Percentiles rank a stretch among this genome's conserved stretches.
Evolutionary conservation across 2,797 vertebrate genomes (phyloP).

Genomic region (Amniataba percoides): DNA sequence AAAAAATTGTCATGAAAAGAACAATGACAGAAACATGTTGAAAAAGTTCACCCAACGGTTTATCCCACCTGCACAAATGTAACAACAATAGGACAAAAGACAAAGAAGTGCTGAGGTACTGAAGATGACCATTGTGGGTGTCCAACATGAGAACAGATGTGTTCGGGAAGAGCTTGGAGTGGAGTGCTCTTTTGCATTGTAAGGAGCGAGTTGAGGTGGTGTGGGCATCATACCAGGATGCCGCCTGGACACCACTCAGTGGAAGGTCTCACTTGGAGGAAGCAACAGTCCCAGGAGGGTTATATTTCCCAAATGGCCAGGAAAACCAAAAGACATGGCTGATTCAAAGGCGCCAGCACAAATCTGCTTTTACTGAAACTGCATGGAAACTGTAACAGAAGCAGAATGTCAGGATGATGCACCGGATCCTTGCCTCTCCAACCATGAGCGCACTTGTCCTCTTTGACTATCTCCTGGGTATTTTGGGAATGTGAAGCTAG

Average conservation of each 20-base stretch:
- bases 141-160: constrained; percentile 6
- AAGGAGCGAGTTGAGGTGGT: constrained; percentile 20
- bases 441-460: neutral
- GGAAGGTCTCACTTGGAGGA: neutral
- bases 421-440: neutral
- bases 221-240: neutral
- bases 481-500: neutral
- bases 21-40: constrained; percentile 10
- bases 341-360: neutral
- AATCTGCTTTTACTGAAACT: neutral
- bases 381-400: constrained; percentile 1
- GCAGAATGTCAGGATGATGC: neutral
- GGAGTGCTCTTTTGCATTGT: constrained; percentile 16
- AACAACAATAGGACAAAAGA: constrained; percentile 31
- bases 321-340: neutral
- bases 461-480: neutral
- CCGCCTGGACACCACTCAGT: neutral
- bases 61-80: constrained; percentile 16
- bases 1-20: neutral
- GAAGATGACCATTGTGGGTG: constrained; percentile 10
- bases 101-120: constrained; percentile 43
- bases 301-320: neutral
- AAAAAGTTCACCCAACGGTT: constrained; percentile 20
- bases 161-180: constrained; percentile 43
- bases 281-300: neutral